These are phyloP conservation scores for Pseudomyrmex concolor DNA, from an alignment of 1,140 invertebrate species.

Conservation along the genomic window DNA sequence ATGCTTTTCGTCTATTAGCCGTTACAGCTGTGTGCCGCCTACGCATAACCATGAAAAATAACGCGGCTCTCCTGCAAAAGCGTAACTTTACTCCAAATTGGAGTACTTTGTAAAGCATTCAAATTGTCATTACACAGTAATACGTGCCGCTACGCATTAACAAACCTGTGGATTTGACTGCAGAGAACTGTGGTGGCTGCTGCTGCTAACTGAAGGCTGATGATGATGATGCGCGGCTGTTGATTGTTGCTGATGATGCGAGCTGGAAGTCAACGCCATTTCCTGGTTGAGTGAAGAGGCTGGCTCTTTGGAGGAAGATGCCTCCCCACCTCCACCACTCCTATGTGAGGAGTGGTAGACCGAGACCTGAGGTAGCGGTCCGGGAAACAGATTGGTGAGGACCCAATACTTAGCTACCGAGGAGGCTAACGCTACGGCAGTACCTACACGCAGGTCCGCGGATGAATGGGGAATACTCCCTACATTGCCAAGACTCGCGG, in stretches of 20 bases:
- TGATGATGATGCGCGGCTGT: conserved; percentile 81
- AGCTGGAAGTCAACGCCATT: conserved; percentile 80
- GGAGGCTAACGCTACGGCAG: conserved; percentile 84
- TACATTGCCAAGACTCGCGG: conserved; percentile 82
- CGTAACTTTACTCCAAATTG: conserved; percentile 39
- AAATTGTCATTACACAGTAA: conserved; percentile 48
- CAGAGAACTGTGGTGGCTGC: conserved; percentile 80
- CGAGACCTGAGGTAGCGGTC: conserved; percentile 85
- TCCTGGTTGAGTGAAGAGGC: conserved; percentile 79
- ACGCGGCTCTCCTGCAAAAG: conserved; percentile 53
- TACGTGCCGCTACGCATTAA: conserved; percentile 77
- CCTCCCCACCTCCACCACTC: conserved; percentile 74
- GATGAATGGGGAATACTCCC: conserved; percentile 81
- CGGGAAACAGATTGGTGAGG: conserved; percentile 85
- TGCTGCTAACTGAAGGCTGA: conserved; percentile 80
- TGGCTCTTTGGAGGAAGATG: conserved; percentile 79
- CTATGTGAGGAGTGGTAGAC: conserved; percentile 80
- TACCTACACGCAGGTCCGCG: conserved; percentile 84
- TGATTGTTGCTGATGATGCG: conserved; percentile 80
- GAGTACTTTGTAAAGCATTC: conserved; percentile 51
- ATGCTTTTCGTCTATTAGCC: background rate
- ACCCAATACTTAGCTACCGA: conserved; percentile 86
- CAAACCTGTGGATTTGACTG: conserved; percentile 83
- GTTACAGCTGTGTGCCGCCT: conserved; percentile 8
- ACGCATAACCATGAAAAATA: conserved; percentile 49